Base-by-base conservation (phyloP, 2,888 invertebrate species). In the Tenthredo distinguenda region DNA sequence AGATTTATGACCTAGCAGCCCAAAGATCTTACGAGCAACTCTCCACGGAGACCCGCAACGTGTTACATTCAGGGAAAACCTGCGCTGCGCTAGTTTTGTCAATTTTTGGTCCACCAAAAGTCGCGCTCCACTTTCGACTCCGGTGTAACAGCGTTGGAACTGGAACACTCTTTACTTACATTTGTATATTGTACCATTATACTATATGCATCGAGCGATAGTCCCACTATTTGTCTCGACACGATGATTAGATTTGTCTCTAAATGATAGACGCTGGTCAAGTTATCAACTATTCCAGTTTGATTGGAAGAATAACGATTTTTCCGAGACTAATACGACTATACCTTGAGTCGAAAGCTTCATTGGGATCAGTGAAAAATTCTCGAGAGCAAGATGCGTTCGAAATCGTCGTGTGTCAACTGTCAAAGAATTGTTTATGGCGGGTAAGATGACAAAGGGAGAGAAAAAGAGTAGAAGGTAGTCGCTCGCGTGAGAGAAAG, bases 381-480 rank as follows among this genome's bases (percentile, higher is more conserved):
- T 34, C 15, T 26, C 18, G 31, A 5, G 31, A 18, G 55, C n/a
- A 50, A 15, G 55, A 77, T 77, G 55, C 31, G 77, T 50, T 55
- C 6, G 62, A 21, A 34, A n/a, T 62, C 68, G 83, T 83, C 83
- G 83, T 71, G 83, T 83, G 83, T 83, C 83, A 47, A 83, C 68
- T 83, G 83, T 83, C 83, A 65, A 83, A 83, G 47, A 47, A 83
- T 83, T 83, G 83, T 83, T 83, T 83, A 83, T 83, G 83, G 81
- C 85, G 79, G 81, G 74, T 82, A 85, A 85, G 86, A 68, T 55
- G 31, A 58, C 31, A 81, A 85, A 77, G 74, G 65, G 15, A 55
- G 55, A 71, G 9, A 71, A 65, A 43, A 68, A 43, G 55, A 58
- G n/a, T 86, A 85, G 87, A 85, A 86, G 81, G 62, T 86, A 72